Base-by-base conservation (phyloP, 2,888 invertebrate species). In the Endomychus coccineus region DNA sequence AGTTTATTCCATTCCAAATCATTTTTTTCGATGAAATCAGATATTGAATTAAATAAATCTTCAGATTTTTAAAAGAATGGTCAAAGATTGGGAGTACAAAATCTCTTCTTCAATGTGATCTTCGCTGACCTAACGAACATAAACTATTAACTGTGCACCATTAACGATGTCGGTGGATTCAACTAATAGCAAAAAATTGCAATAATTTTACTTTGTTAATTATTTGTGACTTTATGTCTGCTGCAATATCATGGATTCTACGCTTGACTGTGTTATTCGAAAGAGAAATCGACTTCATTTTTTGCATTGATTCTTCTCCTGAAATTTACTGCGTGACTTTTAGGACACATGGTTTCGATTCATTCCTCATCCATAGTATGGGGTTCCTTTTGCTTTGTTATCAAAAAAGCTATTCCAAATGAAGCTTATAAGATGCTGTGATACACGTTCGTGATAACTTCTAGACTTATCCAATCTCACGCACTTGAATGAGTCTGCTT, bases 301-400 rank as follows among this genome's bases (percentile, higher is more conserved):
- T 41, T 42, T 46, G 31, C 22, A 36, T 34, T 24, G 35, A 9
- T 11, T 46, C 41, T 39, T 38, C 35, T 27, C 42, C 44, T 30
- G 37, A 31, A 4, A 46, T 30, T 25, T 36, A 35, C 16, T 36
- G 28, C 10, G 33, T 28, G 28, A 39, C 35, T 42, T 39, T 31
- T 15, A 37, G 27, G 15, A 27, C 11, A 34, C 36, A 42, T 21
- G 42, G 36, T 28, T 40, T 42, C n/a, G 2, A 42, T 27, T 30
- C 31, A 17, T 6, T 39, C 17, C 23, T 42, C 36, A 5, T 31
- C 39, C 16, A 42, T 40, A 10, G 39, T 42, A 17, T 40, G 39
- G 33, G 43, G 41, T 46, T 44, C 39, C 31, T 46, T 46, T 40
- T 46, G 36, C 23, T 44, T 42, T 27, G 46, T 38, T 41, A 44